Evolutionary conservation across 2,888 invertebrate species (phyloP).

Genomic region (Anagyrus pseudococci): DNA sequence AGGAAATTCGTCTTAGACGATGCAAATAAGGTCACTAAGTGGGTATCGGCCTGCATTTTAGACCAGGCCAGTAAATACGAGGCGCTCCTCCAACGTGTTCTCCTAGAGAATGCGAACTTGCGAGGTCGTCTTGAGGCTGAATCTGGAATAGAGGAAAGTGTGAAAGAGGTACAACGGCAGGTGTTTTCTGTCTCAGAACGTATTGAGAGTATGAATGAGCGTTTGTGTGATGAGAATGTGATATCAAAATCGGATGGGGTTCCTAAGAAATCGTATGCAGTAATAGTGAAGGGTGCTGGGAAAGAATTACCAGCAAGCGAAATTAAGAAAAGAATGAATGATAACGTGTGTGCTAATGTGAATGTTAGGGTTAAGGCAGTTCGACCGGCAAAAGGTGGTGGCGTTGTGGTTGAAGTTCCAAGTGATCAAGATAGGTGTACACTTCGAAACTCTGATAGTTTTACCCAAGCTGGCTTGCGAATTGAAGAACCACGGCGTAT

Average conservation of each 20-base stretch:
- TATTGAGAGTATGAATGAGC: background rate
- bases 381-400: background rate
- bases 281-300: background rate
- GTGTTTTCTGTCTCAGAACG: too few species aligned
- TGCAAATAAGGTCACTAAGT: background rate
- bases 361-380: background rate
- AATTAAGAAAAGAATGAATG: background rate
- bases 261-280: background rate
- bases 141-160: background rate
- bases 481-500: conserved; percentile 7
- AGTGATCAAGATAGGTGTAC: background rate
- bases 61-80: background rate
- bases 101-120: background rate
- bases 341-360: background rate
- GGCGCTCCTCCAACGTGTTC: background rate
- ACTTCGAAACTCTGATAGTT: background rate
- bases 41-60: background rate
- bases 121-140: background rate
- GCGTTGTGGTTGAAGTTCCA: background rate
- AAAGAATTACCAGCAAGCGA: background rate
- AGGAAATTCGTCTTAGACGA: background rate
- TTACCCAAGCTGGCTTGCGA: background rate
- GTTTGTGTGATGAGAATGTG: too few species aligned
- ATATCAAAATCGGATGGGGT: too few species aligned
- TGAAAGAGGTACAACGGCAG: background rate